These are phyloP conservation scores for Ctenicera cuprea DNA, from an alignment of 2,888 invertebrate genomes.

Conservation along the genomic window DNA sequence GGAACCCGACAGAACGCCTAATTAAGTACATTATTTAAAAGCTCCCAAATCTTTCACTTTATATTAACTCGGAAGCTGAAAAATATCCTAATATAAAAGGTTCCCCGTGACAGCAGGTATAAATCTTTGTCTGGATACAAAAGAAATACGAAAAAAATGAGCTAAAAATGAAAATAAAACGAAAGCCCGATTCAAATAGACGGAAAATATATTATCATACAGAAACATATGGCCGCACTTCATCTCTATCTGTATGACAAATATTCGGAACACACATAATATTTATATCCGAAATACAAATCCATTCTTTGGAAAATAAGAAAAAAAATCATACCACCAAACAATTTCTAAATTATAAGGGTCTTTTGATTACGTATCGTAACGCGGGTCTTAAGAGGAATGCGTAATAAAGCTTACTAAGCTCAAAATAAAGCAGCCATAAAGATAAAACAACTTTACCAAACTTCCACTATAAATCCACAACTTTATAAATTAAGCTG, in stretches of 20 bases:
- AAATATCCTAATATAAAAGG: slow-evolving; percentile 72
- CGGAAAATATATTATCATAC: slow-evolving; percentile 70
- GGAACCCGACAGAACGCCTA: slow-evolving; percentile 7
- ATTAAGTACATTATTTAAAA: slow-evolving; percentile 45
- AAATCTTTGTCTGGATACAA: slow-evolving; percentile 72
- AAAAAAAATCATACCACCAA: neutral
- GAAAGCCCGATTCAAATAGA: slow-evolving; percentile 70
- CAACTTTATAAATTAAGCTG: slow-evolving; percentile 72
- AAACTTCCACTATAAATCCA: slow-evolving; percentile 72
- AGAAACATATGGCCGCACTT: slow-evolving; percentile 63
- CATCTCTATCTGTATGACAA: slow-evolving; percentile 47
- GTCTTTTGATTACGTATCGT: slow-evolving; percentile 41
- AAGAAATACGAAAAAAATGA: slow-evolving; percentile 72
- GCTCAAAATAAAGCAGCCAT: slow-evolving; percentile 66
- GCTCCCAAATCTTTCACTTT: slow-evolving; percentile 46
- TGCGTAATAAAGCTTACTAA: slow-evolving; percentile 71
- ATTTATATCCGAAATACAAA: slow-evolving; percentile 35
- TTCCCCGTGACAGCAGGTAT: slow-evolving; percentile 70
- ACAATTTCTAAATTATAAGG: slow-evolving; percentile 33
- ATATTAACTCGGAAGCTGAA: slow-evolving; percentile 61
- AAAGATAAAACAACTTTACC: slow-evolving; percentile 71
- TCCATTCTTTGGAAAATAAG: neutral
- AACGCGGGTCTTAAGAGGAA: slow-evolving; percentile 61
- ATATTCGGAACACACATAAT: slow-evolving; percentile 36
- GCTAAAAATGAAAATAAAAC: slow-evolving; percentile 72